Evolutionary conservation across 2,797 vertebrate genomes (phyloP).

Genomic region (Steatocranus sp.): DNA sequence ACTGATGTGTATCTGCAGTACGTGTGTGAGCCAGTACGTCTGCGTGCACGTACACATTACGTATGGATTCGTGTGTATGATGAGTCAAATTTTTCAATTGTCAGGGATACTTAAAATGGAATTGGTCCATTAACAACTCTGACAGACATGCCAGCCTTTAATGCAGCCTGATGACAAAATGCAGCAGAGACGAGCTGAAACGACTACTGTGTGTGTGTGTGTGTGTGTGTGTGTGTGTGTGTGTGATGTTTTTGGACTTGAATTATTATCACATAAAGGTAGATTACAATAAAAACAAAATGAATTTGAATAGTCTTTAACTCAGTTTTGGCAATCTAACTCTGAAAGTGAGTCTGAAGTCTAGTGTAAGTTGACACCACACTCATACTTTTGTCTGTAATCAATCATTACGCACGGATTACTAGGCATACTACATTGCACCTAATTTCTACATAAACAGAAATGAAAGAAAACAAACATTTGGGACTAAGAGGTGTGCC

Average conservation of each 20-base stretch:
- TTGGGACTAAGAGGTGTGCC: neutral
- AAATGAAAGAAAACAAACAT: neutral
- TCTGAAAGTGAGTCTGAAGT: neutral
- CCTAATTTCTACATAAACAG: neutral
- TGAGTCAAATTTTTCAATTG: neutral
- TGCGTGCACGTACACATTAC: neutral
- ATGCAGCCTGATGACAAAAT: neutral
- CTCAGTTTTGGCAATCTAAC: neutral
- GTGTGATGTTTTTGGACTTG: neutral
- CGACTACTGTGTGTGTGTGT: fast-evolving
- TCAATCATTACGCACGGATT: neutral
- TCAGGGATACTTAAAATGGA: neutral
- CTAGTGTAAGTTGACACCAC: neutral
- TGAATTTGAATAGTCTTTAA: fast-evolving
- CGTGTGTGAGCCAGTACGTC: neutral
- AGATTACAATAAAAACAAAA: neutral
- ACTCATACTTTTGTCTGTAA: neutral
- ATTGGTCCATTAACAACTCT: neutral
- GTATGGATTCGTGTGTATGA: neutral
- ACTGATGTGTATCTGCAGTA: slow-evolving; percentile 3
- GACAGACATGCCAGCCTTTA: neutral
- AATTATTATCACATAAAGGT: neutral
- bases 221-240: neutral
- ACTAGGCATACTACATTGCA: neutral
- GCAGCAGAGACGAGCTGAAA: neutral